Conservation (phyloP, 2,888 invertebrate genomes). For the Punctoribates punctum region DNA sequence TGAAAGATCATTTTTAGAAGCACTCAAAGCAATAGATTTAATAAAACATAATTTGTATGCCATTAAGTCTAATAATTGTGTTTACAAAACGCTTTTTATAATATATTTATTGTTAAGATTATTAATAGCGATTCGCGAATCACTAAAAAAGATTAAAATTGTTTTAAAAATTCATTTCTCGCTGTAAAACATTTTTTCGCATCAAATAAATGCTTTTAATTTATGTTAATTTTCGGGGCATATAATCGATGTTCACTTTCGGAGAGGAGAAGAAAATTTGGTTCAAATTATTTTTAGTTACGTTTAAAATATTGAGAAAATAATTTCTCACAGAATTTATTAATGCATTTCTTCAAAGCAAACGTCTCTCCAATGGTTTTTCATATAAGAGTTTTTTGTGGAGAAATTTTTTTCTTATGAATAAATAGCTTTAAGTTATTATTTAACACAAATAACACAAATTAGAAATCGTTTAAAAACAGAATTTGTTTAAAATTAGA, state of each 20-base stretch:
- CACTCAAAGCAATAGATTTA: not conserved
- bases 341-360: not conserved
- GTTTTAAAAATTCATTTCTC: not conserved
- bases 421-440: constrained; percentile 14
- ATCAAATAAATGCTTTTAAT: not conserved
- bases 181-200: not conserved
- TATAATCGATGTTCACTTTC: constrained; percentile 12
- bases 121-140: constrained; percentile 5
- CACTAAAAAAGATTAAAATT: not conserved
- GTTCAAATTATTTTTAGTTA: constrained; percentile 19
- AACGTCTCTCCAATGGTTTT: not conserved
- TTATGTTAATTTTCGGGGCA: not conserved
- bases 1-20: no score
- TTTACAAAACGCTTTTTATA: not conserved
- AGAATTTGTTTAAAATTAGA: constrained; percentile 11
- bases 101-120: not conserved
- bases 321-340: constrained; percentile 1
- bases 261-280: not conserved
- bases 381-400: not conserved
- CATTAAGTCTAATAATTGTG: not conserved
- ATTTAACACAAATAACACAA: constrained; percentile 15
- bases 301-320: constrained; percentile 9
- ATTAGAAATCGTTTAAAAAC: not conserved
- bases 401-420: not conserved
- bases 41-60: not conserved